A percentile compares a stretch with the other conserved stretches of the same genome.
Conservation (phyloP, 1,140 invertebrate genomes). For the Saxidomus purpurata region DNA sequence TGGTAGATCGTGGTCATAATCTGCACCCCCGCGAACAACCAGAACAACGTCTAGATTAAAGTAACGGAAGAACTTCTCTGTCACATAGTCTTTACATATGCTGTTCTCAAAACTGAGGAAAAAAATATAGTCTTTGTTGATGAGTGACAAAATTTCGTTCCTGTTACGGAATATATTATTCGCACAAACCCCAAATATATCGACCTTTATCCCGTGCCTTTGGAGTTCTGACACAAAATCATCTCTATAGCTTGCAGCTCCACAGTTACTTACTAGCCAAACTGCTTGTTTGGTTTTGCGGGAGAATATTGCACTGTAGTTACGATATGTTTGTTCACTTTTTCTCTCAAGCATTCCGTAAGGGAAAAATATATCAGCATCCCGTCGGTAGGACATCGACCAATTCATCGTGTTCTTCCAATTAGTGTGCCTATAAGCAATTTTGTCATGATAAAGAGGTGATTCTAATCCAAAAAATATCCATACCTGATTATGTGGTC, state of each 20-base stretch:
- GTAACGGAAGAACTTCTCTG: conserved; percentile 95
- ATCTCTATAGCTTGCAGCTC: conserved; percentile 34
- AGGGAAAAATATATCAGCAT: conserved; percentile 54
- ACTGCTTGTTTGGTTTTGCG: conserved; percentile 38
- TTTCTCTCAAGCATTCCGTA: conserved; percentile 39
- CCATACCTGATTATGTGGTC: conserved; percentile 44
- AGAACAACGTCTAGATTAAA: conserved; percentile 17
- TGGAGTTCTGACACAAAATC: conserved; percentile 25
- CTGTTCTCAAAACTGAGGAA: conserved; percentile 91
- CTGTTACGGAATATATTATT: conserved; percentile 1
- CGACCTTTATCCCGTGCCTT: not conserved
- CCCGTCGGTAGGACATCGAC: conserved; percentile 52
- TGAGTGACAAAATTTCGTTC: not conserved
- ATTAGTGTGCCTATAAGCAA: conserved; percentile 14
- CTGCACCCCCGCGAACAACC: conserved; percentile 10
- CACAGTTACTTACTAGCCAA: conserved; percentile 60
- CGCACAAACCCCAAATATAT: conserved; percentile 30
- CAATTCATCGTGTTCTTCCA: conserved; percentile 60
- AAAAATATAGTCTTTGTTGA: conserved; percentile 67
- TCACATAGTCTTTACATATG: conserved; percentile 98
- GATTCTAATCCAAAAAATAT: conserved; percentile 55
- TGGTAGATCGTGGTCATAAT: conserved; percentile 21
- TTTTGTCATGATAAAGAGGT: not conserved
- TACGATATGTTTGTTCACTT: not conserved
- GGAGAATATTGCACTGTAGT: conserved; percentile 5